Conservation (phyloP, 37 sponge, comb jelly and placozoan genomes). For the Corticium candelabrum region DNA sequence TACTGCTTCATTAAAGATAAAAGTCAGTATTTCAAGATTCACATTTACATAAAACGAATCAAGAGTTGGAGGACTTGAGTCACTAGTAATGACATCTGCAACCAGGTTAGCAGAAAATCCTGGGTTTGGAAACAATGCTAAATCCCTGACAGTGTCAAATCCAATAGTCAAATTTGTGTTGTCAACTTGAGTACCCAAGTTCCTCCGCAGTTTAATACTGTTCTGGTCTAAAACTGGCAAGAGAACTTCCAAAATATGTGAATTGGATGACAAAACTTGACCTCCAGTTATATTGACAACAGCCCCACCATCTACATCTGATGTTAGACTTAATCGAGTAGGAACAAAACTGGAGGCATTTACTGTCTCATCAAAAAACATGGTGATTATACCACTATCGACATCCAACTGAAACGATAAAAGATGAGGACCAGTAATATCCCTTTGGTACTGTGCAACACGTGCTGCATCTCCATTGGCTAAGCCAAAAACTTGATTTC, state of each 20-base stretch:
- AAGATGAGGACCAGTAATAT: conserved; percentile 19
- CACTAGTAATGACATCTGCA: conserved; percentile 2
- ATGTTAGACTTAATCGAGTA: not conserved
- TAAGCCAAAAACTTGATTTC: conserved; percentile 9
- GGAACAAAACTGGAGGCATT: not conserved
- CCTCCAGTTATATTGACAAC: not conserved
- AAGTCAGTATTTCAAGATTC: conserved; percentile 21
- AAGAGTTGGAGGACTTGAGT: not conserved
- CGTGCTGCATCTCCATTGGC: not conserved
- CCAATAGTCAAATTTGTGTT: not conserved
- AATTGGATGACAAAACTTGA: not conserved
- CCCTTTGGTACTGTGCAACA: not conserved
- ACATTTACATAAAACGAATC: conserved; percentile 1
- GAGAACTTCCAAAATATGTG: not conserved
- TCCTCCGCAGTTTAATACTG: not conserved
- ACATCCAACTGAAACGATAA: conserved; percentile 10
- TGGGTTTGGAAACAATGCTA: not conserved
- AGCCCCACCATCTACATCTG: not conserved
- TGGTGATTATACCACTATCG: conserved; percentile 11
- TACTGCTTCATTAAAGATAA: conserved; percentile 73
- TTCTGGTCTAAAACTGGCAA: not conserved
- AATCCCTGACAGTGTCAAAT: not conserved
- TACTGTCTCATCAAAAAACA: conserved; percentile 16
- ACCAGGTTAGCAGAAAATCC: not conserved
- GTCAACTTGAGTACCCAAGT: not conserved